phyloP scores from a whole-genome alignment of 2,797 vertebrate species.

The Acestrorhynchus altus region DNA sequence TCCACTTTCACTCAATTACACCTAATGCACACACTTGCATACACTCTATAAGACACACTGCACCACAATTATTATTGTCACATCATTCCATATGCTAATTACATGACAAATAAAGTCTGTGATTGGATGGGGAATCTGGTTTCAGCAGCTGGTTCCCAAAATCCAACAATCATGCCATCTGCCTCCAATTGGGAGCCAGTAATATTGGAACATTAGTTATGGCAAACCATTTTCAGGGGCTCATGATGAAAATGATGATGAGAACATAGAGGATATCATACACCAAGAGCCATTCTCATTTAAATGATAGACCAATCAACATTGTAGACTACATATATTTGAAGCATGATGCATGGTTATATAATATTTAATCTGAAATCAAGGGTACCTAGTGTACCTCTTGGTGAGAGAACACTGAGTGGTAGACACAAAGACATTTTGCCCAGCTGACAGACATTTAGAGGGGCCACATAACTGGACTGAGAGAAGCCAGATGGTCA shows the following conservation, averaged over 20 bases:
- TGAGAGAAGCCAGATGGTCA: no score
- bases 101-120: slow-evolving; percentile 39
- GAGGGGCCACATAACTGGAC: no score
- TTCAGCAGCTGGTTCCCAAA: slow-evolving; percentile 29
- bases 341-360: no score
- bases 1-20: slow-evolving; percentile 26
- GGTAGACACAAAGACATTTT: no score
- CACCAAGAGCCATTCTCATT: background rate
- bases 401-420: no score
- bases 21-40: slow-evolving; percentile 9
- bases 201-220: slow-evolving; percentile 18
- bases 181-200: slow-evolving; percentile 24
- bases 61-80: slow-evolving; percentile 16
- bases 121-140: slow-evolving; percentile 36
- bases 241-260: background rate
- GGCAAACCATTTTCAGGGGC: slow-evolving; percentile 14
- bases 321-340: no score
- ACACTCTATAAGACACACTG: slow-evolving; percentile 3
- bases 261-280: background rate
- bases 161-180: slow-evolving; percentile 46
- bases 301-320: no score
- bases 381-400: no score
- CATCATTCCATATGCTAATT: slow-evolving; percentile 51
- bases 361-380: no score
- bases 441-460: no score